Conservation (phyloP, 2,797 vertebrate species). For the Microctenopoma stevenorrisi region DNA sequence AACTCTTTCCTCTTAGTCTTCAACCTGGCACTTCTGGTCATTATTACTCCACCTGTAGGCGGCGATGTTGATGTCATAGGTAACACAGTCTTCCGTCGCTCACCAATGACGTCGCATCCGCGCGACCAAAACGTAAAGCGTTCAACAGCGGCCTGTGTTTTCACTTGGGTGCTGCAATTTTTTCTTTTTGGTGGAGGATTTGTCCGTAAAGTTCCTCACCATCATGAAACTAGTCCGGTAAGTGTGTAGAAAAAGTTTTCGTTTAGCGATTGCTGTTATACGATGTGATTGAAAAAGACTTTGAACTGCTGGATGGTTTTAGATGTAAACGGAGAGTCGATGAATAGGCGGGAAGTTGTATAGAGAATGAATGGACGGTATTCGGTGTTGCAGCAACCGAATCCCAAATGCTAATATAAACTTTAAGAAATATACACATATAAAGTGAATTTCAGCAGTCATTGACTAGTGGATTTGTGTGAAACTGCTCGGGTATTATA, state of each 20-base stretch:
- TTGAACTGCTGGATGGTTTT: constrained; percentile 59
- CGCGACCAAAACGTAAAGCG: constrained; percentile 54
- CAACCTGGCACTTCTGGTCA: neutral
- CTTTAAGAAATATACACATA: fast-evolving
- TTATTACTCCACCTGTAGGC: neutral
- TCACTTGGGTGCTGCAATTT: constrained; percentile 75
- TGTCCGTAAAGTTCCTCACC: constrained; percentile 57
- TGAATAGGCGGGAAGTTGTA: constrained; percentile 75
- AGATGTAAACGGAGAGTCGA: constrained; percentile 59
- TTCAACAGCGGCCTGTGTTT: constrained; percentile 69
- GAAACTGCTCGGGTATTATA: fast-evolving
- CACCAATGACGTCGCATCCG: constrained; percentile 48
- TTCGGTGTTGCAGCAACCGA: neutral
- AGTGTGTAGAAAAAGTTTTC: fast-evolving
- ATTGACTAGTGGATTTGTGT: fast-evolving
- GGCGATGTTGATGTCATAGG: constrained; percentile 13
- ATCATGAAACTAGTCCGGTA: constrained; percentile 87
- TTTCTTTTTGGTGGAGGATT: constrained; percentile 78
- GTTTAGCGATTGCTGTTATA: fast-evolving
- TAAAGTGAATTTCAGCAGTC: fast-evolving
- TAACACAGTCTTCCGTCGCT: neutral
- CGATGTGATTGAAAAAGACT: fast-evolving
- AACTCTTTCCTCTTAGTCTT: neutral
- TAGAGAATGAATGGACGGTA: constrained; percentile 62
- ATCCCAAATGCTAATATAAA: no score